These are phyloP conservation scores for Daphoenositta chrysoptera DNA, from an alignment of 2,113 vertebrate species.

Conservation along the genomic window DNA sequence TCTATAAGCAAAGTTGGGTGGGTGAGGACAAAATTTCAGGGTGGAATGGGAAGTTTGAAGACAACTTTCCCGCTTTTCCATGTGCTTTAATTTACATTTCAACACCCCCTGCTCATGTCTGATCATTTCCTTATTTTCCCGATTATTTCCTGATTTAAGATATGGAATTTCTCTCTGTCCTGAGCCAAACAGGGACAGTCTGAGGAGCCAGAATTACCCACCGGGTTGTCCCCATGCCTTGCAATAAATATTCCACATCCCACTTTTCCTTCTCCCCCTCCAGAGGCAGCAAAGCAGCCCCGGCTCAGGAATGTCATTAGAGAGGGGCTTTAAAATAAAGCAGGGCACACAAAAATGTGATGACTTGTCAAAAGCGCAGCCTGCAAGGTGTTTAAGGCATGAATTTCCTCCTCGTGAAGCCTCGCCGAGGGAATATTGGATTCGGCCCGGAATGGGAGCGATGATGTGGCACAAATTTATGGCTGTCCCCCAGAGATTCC, in stretches of 20 bases:
- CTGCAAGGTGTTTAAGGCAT: slow-evolving; percentile 68
- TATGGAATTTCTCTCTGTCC: fast-evolving
- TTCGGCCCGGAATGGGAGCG: neutral
- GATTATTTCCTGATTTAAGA: neutral
- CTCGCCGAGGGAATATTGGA: slow-evolving; percentile 45
- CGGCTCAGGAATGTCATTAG: slow-evolving; percentile 2
- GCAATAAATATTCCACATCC: neutral
- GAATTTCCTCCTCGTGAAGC: slow-evolving; percentile 52
- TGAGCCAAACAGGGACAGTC: no score
- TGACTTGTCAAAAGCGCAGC: slow-evolving; percentile 44
- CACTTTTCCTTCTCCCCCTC: neutral
- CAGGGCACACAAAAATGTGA: slow-evolving; percentile 59
- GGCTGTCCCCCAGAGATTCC: slow-evolving; percentile 22
- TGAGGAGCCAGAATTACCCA: neutral
- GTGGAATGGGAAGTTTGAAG: neutral
- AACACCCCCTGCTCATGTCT: fast-evolving
- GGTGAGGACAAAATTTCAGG: neutral
- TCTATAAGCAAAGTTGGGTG: fast-evolving
- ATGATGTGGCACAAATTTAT: slow-evolving; percentile 53
- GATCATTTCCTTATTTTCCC: neutral
- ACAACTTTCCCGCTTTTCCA: neutral
- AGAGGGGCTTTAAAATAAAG: slow-evolving; percentile 42
- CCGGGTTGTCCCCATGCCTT: neutral
- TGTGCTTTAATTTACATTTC: neutral
- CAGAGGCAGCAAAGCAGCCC: neutral